Percentiles rank a stretch among this genome's conserved stretches.
phyloP scores from a whole-genome alignment of 2,797 vertebrate genomes.

The Florisuga fusca region DNA sequence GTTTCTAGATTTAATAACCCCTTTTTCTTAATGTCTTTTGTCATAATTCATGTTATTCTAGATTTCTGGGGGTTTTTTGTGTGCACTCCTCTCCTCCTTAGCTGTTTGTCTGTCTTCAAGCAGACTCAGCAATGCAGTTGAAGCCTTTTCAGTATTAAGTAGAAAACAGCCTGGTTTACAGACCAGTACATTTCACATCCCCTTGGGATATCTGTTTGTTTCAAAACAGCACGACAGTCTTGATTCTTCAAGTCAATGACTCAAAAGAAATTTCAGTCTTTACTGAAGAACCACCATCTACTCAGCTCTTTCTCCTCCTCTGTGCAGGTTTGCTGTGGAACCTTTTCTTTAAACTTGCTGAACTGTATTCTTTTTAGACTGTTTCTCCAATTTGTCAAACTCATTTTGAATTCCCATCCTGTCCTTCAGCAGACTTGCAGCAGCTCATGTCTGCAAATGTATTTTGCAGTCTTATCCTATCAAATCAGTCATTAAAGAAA shows the following conservation, averaged over 20 bases:
- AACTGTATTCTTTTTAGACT: not conserved
- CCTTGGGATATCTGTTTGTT: not conserved
- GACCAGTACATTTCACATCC: not conserved
- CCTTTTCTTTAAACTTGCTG: not conserved
- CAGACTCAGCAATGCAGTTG: not conserved
- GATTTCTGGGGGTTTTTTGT: not conserved
- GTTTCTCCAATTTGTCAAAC: not conserved
- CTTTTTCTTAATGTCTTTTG: not conserved
- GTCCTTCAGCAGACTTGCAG: not conserved
- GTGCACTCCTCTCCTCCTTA: not conserved
- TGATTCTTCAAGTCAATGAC: not conserved
- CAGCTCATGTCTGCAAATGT: not conserved
- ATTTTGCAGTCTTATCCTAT: not conserved
- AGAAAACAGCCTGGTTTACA: not conserved
- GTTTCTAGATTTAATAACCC: not conserved
- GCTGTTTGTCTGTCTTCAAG: not conserved
- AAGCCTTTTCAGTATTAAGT: not conserved
- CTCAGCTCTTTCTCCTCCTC: not conserved
- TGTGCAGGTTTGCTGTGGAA: not conserved
- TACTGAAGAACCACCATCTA: not conserved
- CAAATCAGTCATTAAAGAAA: conserved; percentile 9
- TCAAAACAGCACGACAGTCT: not conserved
- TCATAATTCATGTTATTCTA: not conserved
- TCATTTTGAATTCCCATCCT: not conserved
- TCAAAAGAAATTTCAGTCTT: not conserved